Evolutionary conservation across 2,797 vertebrate genomes (phyloP), one percentile per base, ranked within the genome.

Genomic region (Typhlichthys eigenmanni): DNA sequence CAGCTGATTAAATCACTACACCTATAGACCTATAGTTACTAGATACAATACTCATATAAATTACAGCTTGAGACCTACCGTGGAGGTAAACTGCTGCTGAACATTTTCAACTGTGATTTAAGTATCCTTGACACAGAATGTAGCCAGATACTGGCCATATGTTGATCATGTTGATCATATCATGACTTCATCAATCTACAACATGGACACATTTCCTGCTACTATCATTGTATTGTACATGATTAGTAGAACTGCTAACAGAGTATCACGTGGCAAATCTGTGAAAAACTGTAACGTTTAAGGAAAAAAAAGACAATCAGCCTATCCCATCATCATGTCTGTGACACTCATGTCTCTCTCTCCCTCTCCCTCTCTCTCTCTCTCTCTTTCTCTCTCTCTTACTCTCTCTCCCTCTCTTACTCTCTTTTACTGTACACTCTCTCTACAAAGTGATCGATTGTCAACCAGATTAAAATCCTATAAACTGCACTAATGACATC

Each of bases 401-500:
- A 50, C 71, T 78, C 71, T 66, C 69, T 64, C 62, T 75, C 68
- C 43, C 51, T 13, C 69, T 75, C 4, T 29, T 29, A 29, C 24
- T 29, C 72, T 69, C 46, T 62, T 70, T 71, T 29, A 29, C 24
- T 29, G 3, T 29, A 29, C 24, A 29, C 66, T 68, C 66, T 73
- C 59, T 13, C 48, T 64, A 52, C 71, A 51, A 47, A 10, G 13
- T 5, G 64, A 57, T 73, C 82, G 89, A 90, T 91, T 92, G 89
- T 91, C 88, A 88, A 75, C 74, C 90, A 92, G 92, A 93, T 94
- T 93, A 92, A 93, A 92, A 79, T 85, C 80, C 88, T 93, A 43
- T 43, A 92, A 93, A 84, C 90, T 91, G 80, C 78, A 91, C 84
- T 92, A 93, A 93, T 92, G 90, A 93, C 91, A 90, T 92, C 88